These are phyloP conservation scores for Selene dorsalis DNA, from an alignment of 2,797 vertebrate species.

Conservation along the genomic window DNA sequence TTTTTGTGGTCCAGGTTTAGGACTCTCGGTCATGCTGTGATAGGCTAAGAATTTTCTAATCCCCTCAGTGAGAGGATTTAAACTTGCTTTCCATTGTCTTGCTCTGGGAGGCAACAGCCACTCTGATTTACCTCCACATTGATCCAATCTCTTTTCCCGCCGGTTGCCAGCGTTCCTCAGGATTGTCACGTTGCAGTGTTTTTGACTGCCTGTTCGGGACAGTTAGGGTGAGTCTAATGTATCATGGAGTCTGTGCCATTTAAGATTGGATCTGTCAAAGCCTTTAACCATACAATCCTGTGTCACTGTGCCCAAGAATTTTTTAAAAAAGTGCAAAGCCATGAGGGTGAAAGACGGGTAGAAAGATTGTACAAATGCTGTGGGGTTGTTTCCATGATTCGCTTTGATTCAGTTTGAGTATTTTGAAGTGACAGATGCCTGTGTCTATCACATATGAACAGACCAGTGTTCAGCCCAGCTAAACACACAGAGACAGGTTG, in stretches of 20 bases:
- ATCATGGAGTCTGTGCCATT: constrained; percentile 45
- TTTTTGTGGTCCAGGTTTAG: constrained; percentile 20
- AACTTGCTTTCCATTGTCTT: constrained; percentile 42
- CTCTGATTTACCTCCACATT: constrained; percentile 51
- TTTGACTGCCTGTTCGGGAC: constrained; percentile 55
- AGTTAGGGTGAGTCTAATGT: constrained; percentile 60
- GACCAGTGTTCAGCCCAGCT: constrained; percentile 25
- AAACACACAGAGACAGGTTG: constrained; percentile 49
- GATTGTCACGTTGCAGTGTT: constrained; percentile 31
- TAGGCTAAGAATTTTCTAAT: constrained; percentile 25
- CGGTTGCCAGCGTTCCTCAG: constrained; percentile 41
- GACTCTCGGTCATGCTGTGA: constrained; percentile 17
- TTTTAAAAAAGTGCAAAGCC: constrained; percentile 50
- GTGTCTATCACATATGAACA: constrained; percentile 46
- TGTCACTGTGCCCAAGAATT: constrained; percentile 13
- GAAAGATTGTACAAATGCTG: constrained; percentile 32
- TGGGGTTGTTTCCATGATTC: constrained; percentile 39
- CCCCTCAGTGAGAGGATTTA: constrained; percentile 33
- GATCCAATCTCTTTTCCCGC: constrained; percentile 50
- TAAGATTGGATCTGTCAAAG: constrained; percentile 56
- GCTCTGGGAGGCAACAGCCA: constrained; percentile 7
- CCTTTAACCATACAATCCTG: constrained; percentile 39
- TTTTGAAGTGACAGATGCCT: constrained; percentile 65
- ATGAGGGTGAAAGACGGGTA: constrained; percentile 25
- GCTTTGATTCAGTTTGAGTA: constrained; percentile 46